Evolutionary conservation across 2,113 vertebrate species (phyloP).

Genomic region (Pollimyrus isidori): DNA sequence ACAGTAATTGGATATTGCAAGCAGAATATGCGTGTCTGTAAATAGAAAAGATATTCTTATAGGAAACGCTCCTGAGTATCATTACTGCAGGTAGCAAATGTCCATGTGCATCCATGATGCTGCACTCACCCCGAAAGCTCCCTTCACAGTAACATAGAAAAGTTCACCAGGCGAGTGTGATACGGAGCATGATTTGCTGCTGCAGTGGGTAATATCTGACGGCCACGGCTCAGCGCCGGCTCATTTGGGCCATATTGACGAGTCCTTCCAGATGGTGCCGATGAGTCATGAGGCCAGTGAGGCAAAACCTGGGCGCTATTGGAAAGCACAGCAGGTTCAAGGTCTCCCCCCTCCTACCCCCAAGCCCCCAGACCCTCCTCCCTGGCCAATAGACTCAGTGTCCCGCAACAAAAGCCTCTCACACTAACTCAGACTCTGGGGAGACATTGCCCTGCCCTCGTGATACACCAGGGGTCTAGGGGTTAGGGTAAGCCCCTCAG

Average conservation of each 20-base stretch:
- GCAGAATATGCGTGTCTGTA: neutral
- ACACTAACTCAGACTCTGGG: constrained; percentile 58
- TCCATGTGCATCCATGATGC: no score
- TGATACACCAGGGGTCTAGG: constrained; percentile 51
- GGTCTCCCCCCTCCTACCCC: constrained; percentile 6
- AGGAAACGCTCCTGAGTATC: neutral
- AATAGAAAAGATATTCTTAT: neutral
- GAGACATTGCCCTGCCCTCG: constrained; percentile 65
- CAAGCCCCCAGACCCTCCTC: neutral
- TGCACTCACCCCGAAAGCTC: neutral
- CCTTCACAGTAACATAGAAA: neutral
- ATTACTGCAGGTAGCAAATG: neutral
- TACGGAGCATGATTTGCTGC: neutral
- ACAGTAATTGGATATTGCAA: neutral
- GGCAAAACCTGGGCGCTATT: constrained; percentile 46
- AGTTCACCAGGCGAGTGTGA: neutral
- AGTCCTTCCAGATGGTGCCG: constrained; percentile 70
- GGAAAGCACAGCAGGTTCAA: constrained; percentile 54
- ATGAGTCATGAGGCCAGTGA: constrained; percentile 49
- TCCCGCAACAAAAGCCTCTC: constrained; percentile 35
- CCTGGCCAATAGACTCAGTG: neutral
- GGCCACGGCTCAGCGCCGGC: constrained; percentile 23
- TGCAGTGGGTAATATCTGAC: constrained; percentile 12
- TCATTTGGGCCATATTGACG: constrained; percentile 48
- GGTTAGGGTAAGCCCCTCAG: constrained; percentile 75